Conservation (phyloP, 2,797 vertebrate genomes). For the Pipistrellus nathusii region DNA sequence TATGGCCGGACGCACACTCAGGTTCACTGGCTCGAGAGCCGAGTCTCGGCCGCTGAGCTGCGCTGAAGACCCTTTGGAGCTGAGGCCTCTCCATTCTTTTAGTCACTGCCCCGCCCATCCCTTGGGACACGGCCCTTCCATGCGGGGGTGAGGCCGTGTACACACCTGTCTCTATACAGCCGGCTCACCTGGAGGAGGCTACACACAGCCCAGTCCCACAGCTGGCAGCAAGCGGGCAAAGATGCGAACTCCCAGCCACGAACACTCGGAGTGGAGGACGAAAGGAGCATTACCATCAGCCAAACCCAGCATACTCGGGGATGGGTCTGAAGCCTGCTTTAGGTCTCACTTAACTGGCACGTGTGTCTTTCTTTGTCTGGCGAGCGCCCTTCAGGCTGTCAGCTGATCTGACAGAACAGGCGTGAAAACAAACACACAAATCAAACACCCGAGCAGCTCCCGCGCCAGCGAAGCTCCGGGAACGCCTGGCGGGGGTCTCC, state of each 20-base stretch:
- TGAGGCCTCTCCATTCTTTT: neutral
- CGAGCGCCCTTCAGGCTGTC: conserved; percentile 66
- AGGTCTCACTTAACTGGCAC: conserved; percentile 55
- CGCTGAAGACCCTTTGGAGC: neutral
- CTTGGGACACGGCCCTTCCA: neutral
- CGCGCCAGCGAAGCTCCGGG: conserved; percentile 34
- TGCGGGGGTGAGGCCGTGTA: neutral
- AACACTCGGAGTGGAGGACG: neutral
- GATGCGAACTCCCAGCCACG: neutral
- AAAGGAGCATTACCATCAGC: neutral
- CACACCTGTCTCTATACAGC: fast-evolving
- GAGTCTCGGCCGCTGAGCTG: neutral
- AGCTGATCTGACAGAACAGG: conserved; percentile 72
- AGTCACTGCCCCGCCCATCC: neutral
- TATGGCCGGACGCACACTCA: neutral
- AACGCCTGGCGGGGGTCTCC: conserved; percentile 53
- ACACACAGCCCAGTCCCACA: neutral
- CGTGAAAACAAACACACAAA: conserved; percentile 68
- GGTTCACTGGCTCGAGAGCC: neutral
- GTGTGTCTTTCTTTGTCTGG: conserved; percentile 65
- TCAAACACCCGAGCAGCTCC: conserved; percentile 65
- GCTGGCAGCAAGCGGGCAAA: neutral
- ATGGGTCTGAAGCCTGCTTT: conserved; percentile 72
- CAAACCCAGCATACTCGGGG: conserved; percentile 61
- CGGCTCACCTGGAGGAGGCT: neutral